Evolutionary conservation across 2,888 invertebrate genomes (phyloP).

Genomic region (Caenorhabditis zanzibari): DNA sequence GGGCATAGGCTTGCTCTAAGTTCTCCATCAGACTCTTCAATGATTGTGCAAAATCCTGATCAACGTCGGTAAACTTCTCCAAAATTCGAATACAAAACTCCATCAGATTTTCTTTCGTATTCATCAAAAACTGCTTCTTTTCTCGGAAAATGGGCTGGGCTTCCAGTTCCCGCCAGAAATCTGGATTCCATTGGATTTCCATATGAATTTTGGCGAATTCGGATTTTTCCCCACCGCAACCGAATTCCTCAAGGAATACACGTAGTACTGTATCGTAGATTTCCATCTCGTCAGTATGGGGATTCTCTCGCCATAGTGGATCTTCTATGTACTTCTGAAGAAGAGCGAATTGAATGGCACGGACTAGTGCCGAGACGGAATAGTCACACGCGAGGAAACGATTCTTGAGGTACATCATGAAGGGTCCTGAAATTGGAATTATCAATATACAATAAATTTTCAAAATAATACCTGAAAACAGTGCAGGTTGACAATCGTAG

Average conservation of each 20-base stretch:
- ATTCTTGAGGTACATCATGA: constrained; percentile 26
- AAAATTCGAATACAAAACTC: not conserved
- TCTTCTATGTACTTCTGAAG: constrained; percentile 55
- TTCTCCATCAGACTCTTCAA: constrained; percentile 15
- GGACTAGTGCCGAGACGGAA: constrained; percentile 37
- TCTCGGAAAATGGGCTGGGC: constrained; percentile 16
- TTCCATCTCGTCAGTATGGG: constrained; percentile 4
- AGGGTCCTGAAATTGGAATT: constrained; percentile 28
- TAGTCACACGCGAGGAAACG: constrained; percentile 57
- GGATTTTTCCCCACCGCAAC: not conserved
- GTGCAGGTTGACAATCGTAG: constrained; percentile 37
- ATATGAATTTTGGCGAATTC: constrained; percentile 34
- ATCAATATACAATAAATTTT: too few relatives aligned
- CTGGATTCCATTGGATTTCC: constrained; percentile 46
- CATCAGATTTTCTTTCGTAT: not conserved
- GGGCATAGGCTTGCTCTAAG: not conserved
- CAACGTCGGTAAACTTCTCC: not conserved
- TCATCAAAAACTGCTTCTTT: constrained; percentile 16
- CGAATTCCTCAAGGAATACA: constrained; percentile 23
- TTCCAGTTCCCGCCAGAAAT: constrained; percentile 42
- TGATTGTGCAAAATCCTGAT: constrained; percentile 14
- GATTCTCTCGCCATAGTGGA: constrained; percentile 45
- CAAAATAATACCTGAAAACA: constrained; percentile 58
- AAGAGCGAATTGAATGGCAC: constrained; percentile 51
- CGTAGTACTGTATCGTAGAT: constrained; percentile 36